Evolutionary conservation across 2,113 vertebrate species (phyloP).

Genomic region (Elachura formosa): DNA sequence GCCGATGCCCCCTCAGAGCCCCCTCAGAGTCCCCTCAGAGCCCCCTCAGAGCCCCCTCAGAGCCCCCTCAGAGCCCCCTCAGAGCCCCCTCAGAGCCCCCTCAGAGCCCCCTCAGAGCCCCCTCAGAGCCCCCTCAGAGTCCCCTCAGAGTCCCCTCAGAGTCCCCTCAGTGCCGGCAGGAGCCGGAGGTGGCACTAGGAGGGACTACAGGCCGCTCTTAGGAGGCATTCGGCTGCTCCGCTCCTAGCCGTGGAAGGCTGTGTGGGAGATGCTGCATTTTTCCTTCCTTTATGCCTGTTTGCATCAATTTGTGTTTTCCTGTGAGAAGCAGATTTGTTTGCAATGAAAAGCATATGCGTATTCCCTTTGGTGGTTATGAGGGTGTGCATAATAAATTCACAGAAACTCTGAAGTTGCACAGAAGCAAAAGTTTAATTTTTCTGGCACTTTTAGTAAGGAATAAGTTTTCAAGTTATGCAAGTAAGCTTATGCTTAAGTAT

Average conservation of each 20-base stretch:
- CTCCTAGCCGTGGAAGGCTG: fast-evolving
- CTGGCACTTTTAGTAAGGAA: not conserved
- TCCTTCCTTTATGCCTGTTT: not conserved
- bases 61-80: no score
- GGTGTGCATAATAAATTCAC: fast-evolving
- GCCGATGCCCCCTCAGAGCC: no score
- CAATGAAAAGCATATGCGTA: no score
- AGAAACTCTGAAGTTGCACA: not conserved
- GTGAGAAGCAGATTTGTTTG: not conserved
- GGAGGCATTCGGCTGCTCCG: not conserved
- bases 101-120: no score
- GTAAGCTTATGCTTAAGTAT: not conserved
- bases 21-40: no score
- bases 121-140: no score
- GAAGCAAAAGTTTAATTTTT: not conserved
- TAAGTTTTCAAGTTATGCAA: not conserved
- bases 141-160: no score
- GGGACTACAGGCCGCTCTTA: fast-evolving
- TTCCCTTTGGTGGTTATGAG: not conserved
- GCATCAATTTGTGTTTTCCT: not conserved
- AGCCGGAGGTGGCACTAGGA: not conserved
- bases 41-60: no score
- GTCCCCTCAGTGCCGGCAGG: no score
- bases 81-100: no score
- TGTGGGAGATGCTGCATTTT: fast-evolving